Evolutionary conservation across 2,888 invertebrate genomes (phyloP), one percentile per base, ranked within the genome.

Genomic region (Hedya salicella): DNA sequence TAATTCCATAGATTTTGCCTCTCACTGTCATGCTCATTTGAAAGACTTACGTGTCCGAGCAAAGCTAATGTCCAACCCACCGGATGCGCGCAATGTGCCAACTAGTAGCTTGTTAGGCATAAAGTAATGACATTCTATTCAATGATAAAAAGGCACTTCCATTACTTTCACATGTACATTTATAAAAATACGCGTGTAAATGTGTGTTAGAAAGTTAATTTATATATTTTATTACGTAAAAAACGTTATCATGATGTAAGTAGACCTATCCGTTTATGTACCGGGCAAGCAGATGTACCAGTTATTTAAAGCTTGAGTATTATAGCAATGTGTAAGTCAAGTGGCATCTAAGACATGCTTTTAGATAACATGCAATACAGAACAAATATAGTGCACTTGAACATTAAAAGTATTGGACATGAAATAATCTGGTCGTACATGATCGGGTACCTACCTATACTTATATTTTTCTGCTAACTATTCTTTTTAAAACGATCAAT

Each of bases 311-410:
- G 39, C 54, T 13, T 13, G 53, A 50, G 53, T 70, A 53, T 53
- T 48, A 69, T 61, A 68, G 73, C 71, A 71, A 69, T 67, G 63
- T 73, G 69, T 74, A 68, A 73, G 70, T 79, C 73, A 74, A 79
- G 78, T 80, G 75, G 74, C 69, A 68, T 63, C 59, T 70, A 73
- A 67, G 63, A 68, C 62, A 70, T 70, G 68, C 69, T 71, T 71
- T 70, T 67, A 70, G 48, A 59, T 69, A 42, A 64, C 46, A 30
- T 19, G 13, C 36, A 11, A 36, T 36, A 36, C 4, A 6, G 6
- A 36, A 6, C 36, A 6, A 36, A 36, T 36, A 25, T 3, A 25
- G 25, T 4, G 6, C 25, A 25, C n/a, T n/a, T n/a, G n/a, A n/a
- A n/a, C n/a, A n/a, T n/a, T n/a, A n/a, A n/a, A n/a, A n/a, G n/a